Percentiles rank a stretch among this genome's conserved stretches.
Evolutionary conservation across 1,140 invertebrate species (phyloP).

Genomic region (Drosophila obscura): DNA sequence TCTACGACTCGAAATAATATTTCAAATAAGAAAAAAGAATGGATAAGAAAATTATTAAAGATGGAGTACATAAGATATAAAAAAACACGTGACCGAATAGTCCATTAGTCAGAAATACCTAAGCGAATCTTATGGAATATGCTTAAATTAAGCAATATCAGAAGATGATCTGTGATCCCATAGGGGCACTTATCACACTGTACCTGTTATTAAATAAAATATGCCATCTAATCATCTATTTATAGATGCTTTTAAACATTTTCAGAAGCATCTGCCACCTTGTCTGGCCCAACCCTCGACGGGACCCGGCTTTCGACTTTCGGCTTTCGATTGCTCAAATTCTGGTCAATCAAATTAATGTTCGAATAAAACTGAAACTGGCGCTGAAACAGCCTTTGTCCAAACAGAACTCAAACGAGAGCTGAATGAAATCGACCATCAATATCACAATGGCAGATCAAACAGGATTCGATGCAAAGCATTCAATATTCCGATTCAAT

Average conservation of each 20-base stretch:
- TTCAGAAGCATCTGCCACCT: slow-evolving; percentile 37
- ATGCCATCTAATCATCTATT: slow-evolving; percentile 16
- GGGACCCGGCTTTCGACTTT: slow-evolving; percentile 19
- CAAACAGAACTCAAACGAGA: not conserved
- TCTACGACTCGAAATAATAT: too few relatives aligned
- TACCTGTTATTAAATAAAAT: slow-evolving; percentile 1
- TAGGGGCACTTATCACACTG: slow-evolving; percentile 1
- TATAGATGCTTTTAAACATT: not conserved
- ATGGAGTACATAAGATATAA: too few relatives aligned
- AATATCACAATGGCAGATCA: not conserved
- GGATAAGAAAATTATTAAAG: too few relatives aligned
- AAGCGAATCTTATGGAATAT: too few relatives aligned
- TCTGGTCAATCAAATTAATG: slow-evolving; percentile 53
- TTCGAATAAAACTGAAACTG: slow-evolving; percentile 22
- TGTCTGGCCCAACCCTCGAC: slow-evolving; percentile 24
- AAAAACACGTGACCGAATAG: too few relatives aligned
- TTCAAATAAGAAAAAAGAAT: too few relatives aligned
- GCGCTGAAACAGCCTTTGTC: not conserved
- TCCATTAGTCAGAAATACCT: too few relatives aligned
- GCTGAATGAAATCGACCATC: not conserved
- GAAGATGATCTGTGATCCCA: not conserved
- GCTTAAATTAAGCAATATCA: too few relatives aligned
- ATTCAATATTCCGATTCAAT: slow-evolving; percentile 5
- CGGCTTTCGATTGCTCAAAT: slow-evolving; percentile 37
- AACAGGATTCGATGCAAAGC: slow-evolving; percentile 9